Percentiles rank a stretch among this genome's conserved stretches.
phyloP scores from a whole-genome alignment of 2,797 vertebrate genomes.

The Spondyliosoma cantharus region DNA sequence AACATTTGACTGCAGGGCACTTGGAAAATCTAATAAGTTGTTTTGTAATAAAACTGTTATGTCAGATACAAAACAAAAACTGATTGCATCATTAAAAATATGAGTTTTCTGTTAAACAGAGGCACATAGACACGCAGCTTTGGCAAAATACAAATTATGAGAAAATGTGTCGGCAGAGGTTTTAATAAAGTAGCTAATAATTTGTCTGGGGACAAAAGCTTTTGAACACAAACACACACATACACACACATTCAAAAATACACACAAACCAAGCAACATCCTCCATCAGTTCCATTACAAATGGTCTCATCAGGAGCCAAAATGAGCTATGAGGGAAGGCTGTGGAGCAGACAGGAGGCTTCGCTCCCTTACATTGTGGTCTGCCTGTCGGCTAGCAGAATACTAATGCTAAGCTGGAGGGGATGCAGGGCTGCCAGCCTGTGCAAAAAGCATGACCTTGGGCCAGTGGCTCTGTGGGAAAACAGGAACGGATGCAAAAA shows the following conservation, averaged over 20 bases:
- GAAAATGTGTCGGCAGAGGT: slow-evolving; percentile 24
- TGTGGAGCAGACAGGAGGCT: slow-evolving; percentile 53
- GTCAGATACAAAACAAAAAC: slow-evolving; percentile 11
- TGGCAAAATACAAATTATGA: slow-evolving; percentile 13
- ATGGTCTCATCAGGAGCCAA: slow-evolving; percentile 57
- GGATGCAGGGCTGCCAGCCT: slow-evolving; percentile 57
- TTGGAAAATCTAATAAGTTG: slow-evolving; percentile 33
- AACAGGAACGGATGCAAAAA: slow-evolving; percentile 38
- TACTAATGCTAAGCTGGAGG: slow-evolving; percentile 72
- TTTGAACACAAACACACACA: slow-evolving; percentile 13
- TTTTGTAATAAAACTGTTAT: slow-evolving; percentile 41
- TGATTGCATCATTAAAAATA: slow-evolving; percentile 49
- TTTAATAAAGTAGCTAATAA: slow-evolving; percentile 28
- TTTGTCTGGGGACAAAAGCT: slow-evolving; percentile 22
- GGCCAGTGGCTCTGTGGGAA: slow-evolving; percentile 62
- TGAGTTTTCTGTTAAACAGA: slow-evolving; percentile 7
- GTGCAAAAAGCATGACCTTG: slow-evolving; percentile 76
- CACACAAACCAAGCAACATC: slow-evolving; percentile 12
- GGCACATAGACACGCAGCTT: not conserved
- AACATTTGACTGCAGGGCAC: slow-evolving; percentile 20
- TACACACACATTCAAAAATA: not conserved
- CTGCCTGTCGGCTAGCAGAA: slow-evolving; percentile 53
- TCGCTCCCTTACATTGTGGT: slow-evolving; percentile 63
- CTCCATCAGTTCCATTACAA: slow-evolving; percentile 54
- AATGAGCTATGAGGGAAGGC: slow-evolving; percentile 54